Evolutionary conservation across 2,888 invertebrate genomes (phyloP), one percentile per base, ranked within the genome.

Genomic region (Cryptus armator): DNA sequence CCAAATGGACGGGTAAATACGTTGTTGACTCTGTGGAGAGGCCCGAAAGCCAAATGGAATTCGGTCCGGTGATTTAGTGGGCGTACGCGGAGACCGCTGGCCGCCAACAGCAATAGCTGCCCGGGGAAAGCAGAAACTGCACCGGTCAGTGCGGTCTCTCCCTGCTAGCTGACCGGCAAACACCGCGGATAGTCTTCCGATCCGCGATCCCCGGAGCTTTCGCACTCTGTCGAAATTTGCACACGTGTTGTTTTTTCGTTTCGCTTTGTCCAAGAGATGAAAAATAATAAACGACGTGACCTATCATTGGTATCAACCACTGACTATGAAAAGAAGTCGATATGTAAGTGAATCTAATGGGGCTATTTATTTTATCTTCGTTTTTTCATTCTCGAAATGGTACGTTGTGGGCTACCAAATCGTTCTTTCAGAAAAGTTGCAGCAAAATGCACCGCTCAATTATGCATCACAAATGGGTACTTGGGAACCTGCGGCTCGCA

Each of bases 1-100:
- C 90, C 89, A 92, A 92, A 92, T 91, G 91, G 91, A 92, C 90
- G 90, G 87, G 92, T 92, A 91, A 91, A 92, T 92, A 92, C 92
- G 92, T 91, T 92, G 92, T 92, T 92, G 92, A 92, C 91, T 92
- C 89, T 90, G 89, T 86, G 87, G 76, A 90, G 90, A 89, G 89
- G 91, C 56, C 88, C 89, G 88, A 92, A 91, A 91, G 91, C 91
- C 90, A 92, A 91, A 92, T 91, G 92, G 92, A 92, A 92, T 92
- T 92, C 91, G 90, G 90, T 89, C 87, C 89, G 91, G 91, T 92
- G 92, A 92, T 92, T 92, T 92, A 92, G 92, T 91, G 90, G 92
- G 91, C 92, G 91, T 89, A 89, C 89, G 91, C 88, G 89, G 89
- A 91, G 91, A 91, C 90, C 91, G 90, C 91, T 89, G 90, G 90